A percentile compares a stretch with the other conserved stretches of the same genome.
Evolutionary conservation across 2,888 invertebrate genomes (phyloP).

Genomic region (Craniophora ligustri): DNA sequence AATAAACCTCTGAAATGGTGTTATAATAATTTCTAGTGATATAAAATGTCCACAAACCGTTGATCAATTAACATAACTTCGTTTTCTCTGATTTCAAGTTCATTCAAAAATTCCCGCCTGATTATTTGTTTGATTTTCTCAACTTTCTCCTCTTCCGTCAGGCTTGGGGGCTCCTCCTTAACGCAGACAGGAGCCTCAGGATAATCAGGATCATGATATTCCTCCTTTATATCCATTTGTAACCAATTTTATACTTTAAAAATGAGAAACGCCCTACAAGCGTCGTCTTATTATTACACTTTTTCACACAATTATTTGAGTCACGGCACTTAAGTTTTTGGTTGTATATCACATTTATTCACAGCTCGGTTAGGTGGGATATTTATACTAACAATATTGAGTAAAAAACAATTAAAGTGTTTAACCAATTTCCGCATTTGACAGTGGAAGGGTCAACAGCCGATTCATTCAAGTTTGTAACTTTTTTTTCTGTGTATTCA

Average conservation of each 20-base stretch:
- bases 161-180: constrained; percentile 63
- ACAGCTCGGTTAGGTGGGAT: constrained; percentile 62
- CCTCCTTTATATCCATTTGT: constrained; percentile 80
- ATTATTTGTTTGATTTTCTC: constrained; percentile 90
- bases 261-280: constrained; percentile 70
- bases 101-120: constrained; percentile 91
- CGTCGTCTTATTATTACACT: constrained; percentile 58
- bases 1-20: constrained; percentile 7
- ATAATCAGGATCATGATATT: constrained; percentile 90
- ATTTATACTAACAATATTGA: constrained; percentile 50
- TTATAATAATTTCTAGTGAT: constrained; percentile 21
- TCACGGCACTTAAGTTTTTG: constrained; percentile 60
- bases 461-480: constrained; percentile 68
- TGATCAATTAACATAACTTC: constrained; percentile 92
- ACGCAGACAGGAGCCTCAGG: constrained; percentile 68
- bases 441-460: constrained; percentile 82
- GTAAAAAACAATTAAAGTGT: constrained; percentile 63
- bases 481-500: constrained; percentile 49
- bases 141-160: constrained; percentile 77
- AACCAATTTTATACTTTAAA: constrained; percentile 60
- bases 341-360: constrained; percentile 64
- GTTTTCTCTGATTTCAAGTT: constrained; percentile 91
- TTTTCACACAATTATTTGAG: constrained; percentile 48
- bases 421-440: constrained; percentile 79
- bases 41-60: constrained; percentile 78